Evolutionary conservation across 1,140 invertebrate species (phyloP).

Genomic region (Orchesella cincta): DNA sequence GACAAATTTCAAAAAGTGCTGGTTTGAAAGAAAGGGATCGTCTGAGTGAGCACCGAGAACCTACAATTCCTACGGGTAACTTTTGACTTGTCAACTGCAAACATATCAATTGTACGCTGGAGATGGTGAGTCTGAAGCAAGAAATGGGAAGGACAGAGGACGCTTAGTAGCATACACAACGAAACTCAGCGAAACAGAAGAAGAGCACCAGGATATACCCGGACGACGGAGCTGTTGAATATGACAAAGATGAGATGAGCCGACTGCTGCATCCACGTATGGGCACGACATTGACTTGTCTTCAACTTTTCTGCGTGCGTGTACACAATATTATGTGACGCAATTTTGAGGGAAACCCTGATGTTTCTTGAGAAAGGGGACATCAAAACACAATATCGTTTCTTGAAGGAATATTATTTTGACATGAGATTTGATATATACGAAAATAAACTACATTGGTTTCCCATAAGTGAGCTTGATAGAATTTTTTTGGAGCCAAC

Average conservation of each 20-base stretch:
- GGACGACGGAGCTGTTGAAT: neutral
- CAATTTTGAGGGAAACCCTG: constrained; percentile 17
- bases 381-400: constrained; percentile 15
- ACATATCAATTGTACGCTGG: too few species aligned
- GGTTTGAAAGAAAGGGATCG: too few species aligned
- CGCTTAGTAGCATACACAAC: neutral
- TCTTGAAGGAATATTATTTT: constrained; percentile 16
- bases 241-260: neutral
- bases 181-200: neutral
- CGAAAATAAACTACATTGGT: constrained; percentile 10
- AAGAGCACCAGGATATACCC: neutral
- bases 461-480: neutral
- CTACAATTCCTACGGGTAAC: neutral
- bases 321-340: constrained; percentile 16
- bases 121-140: neutral
- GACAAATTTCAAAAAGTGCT: too few species aligned
- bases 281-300: neutral
- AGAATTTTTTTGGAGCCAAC: neutral
- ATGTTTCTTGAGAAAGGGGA: constrained; percentile 3
- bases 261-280: neutral
- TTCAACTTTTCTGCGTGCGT: neutral
- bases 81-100: constrained; percentile 22
- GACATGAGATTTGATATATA: constrained; percentile 15
- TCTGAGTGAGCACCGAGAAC: too few species aligned
- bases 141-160: constrained; percentile 4